phyloP scores from a whole-genome alignment of 92 coral and sea anemone species.

The Heliopora coerulea region DNA sequence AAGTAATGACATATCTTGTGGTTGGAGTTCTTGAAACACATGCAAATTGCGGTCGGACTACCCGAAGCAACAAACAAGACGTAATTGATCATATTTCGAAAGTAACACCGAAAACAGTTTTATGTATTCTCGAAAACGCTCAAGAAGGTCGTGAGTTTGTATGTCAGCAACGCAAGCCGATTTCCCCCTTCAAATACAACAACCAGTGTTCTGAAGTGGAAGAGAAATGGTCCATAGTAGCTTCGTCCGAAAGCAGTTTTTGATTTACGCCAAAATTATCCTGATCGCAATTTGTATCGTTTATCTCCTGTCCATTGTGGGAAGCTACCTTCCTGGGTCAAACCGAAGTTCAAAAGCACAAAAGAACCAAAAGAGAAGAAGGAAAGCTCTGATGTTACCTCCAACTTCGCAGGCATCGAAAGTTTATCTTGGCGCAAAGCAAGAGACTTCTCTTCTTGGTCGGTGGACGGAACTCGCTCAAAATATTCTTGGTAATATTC shows the following conservation, averaged over 20 bases:
- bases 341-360: not conserved
- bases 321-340: not conserved
- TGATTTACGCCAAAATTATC: conserved; percentile 9
- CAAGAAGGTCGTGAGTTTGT: too few relatives aligned
- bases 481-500: not conserved
- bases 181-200: too few relatives aligned
- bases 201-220: not conserved
- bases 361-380: not conserved
- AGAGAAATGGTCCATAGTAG: conserved; percentile 15
- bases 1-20: too few relatives aligned
- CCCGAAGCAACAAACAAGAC: too few relatives aligned
- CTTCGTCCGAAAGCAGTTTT: conserved; percentile 23
- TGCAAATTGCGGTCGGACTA: too few relatives aligned
- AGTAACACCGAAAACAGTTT: too few relatives aligned
- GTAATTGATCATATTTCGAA: too few relatives aligned
- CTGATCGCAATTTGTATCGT: not conserved
- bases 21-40: too few relatives aligned
- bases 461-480: conserved; percentile 15
- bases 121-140: too few relatives aligned
- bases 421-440: not conserved
- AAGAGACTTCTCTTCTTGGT: not conserved
- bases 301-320: conserved; percentile 1
- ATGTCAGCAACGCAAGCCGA: too few relatives aligned
- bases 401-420: not conserved
- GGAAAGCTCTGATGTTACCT: not conserved